A percentile compares a stretch with the other conserved stretches of the same genome.
Evolutionary conservation across 2,888 invertebrate species (phyloP).

Genomic region (Priocnemis perturbator): DNA sequence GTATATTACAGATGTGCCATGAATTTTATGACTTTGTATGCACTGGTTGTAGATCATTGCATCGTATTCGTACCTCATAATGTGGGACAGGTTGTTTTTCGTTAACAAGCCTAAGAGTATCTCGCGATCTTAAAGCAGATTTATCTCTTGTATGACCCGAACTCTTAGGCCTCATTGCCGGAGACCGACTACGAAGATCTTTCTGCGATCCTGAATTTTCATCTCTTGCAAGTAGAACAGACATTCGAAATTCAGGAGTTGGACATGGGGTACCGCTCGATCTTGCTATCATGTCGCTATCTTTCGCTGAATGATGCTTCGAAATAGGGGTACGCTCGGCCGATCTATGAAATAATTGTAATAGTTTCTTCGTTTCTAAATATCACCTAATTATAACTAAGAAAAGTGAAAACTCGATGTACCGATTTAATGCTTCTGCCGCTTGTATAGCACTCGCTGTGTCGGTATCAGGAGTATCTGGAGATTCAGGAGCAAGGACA

Average conservation of each 20-base stretch:
- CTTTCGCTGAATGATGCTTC: constrained; percentile 67
- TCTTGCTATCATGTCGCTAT: constrained; percentile 66
- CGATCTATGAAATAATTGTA: constrained; percentile 56
- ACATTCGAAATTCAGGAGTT: constrained; percentile 82
- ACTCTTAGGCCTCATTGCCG: constrained; percentile 65
- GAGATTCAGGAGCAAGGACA: constrained; percentile 74
- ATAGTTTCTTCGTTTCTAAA: no score
- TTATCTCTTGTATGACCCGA: constrained; percentile 70
- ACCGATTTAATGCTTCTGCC: constrained; percentile 82
- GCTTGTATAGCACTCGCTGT: constrained; percentile 80
- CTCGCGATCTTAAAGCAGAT: constrained; percentile 71
- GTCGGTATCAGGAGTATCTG: constrained; percentile 81
- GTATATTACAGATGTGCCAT: constrained; percentile 1
- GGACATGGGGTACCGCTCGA: constrained; percentile 68
- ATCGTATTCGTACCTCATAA: constrained; percentile 67
- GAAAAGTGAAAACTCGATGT: constrained; percentile 1
- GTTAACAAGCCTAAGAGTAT: constrained; percentile 80
- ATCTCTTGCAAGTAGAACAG: constrained; percentile 82
- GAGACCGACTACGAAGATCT: constrained; percentile 69
- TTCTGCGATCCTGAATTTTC: constrained; percentile 76
- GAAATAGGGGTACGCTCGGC: constrained; percentile 68
- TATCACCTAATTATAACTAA: no score
- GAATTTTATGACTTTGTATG: neutral
- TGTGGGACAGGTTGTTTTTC: constrained; percentile 76
- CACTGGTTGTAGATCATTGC: no score